Evolutionary conservation across 2,113 vertebrate genomes (phyloP).

Genomic region (Fregata magnificens): DNA sequence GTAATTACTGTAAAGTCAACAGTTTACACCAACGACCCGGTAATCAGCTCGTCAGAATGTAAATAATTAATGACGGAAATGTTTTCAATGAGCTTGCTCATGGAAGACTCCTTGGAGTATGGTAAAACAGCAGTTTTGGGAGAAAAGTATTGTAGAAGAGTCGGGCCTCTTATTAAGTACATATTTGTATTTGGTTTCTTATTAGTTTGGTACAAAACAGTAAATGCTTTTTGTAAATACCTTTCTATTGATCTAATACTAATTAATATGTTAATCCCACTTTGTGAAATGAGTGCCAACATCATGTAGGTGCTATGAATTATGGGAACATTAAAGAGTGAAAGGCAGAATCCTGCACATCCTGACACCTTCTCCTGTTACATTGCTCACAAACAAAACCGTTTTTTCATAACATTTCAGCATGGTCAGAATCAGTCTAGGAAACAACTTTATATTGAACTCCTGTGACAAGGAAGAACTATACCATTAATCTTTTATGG

Average conservation of each 20-base stretch:
- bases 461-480: slow-evolving; percentile 13
- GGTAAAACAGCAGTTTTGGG: background rate
- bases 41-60: slow-evolving; percentile 54
- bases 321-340: background rate
- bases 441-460: slow-evolving; percentile 18
- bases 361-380: background rate
- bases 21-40: slow-evolving; percentile 47
- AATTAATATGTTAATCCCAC: background rate
- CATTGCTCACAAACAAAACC: background rate
- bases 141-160: background rate
- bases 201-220: background rate
- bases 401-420: background rate
- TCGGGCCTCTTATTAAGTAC: background rate
- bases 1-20: slow-evolving; percentile 64
- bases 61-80: slow-evolving; percentile 39
- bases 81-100: slow-evolving; percentile 5
- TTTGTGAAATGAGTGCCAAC: background rate
- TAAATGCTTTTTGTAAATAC: background rate
- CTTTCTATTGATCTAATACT: background rate
- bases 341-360: background rate
- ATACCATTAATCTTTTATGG: slow-evolving; percentile 34
- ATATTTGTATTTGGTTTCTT: background rate
- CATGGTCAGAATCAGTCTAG: background rate
- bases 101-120: slow-evolving; percentile 14
- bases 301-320: background rate